A percentile compares a stretch with the other conserved stretches of the same genome.
Evolutionary conservation across 2,888 invertebrate species (phyloP).

Genomic region (Yponomeuta evonymella): DNA sequence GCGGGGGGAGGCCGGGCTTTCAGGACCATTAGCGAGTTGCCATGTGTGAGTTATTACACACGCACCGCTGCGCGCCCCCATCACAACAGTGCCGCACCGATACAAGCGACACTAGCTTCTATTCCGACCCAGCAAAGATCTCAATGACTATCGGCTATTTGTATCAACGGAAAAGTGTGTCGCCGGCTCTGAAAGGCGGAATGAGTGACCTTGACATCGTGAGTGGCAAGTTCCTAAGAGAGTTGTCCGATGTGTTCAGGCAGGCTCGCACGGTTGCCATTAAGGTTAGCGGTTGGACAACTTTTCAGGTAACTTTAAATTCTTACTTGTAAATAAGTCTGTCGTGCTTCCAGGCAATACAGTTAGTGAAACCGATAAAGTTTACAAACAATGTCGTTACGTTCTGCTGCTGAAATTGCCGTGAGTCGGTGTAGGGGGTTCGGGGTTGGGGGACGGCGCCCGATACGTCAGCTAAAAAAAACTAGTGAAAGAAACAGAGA

Average conservation of each 20-base stretch:
- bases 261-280: background rate
- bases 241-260: background rate
- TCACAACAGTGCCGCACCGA: background rate
- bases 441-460: background rate
- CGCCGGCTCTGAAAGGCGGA: background rate
- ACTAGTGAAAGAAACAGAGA: background rate
- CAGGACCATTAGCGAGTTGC: constrained; percentile 8
- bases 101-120: background rate
- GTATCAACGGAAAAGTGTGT: background rate
- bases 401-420: background rate
- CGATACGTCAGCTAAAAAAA: background rate
- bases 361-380: background rate
- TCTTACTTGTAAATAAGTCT: background rate
- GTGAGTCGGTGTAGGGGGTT: background rate
- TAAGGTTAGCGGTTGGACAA: background rate
- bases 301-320: background rate
- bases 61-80: background rate
- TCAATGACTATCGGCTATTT: background rate
- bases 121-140: background rate
- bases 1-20: background rate
- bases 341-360: background rate
- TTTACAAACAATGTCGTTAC: constrained; percentile 1
- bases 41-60: constrained; percentile 8
- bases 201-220: background rate
- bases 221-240: background rate